Conservation (phyloP, 2,888 invertebrate genomes). For the Ctenicera cuprea region DNA sequence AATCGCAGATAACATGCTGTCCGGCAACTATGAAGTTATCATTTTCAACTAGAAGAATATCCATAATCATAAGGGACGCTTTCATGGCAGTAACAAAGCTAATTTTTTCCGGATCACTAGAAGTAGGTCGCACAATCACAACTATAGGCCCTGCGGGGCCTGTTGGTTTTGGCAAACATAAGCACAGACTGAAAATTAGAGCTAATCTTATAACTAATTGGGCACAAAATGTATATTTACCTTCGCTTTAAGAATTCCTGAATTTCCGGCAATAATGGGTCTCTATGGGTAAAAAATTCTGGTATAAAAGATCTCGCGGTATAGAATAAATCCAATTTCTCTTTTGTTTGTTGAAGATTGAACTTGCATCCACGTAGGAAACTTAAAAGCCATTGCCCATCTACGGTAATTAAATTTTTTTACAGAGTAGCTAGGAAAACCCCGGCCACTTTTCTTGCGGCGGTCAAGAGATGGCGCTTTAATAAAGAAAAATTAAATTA, state of each 20-base stretch:
- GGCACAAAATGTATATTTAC: neutral
- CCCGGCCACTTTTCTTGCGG: too few species aligned
- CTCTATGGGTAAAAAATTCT: constrained; percentile 74
- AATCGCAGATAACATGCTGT: constrained; percentile 75
- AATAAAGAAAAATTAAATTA: too few species aligned
- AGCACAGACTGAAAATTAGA: neutral
- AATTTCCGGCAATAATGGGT: constrained; percentile 67
- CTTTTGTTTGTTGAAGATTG: constrained; percentile 75
- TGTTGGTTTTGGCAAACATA: neutral
- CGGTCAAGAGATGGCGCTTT: too few species aligned
- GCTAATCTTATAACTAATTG: neutral
- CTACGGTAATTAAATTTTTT: constrained; percentile 65
- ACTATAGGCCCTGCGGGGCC: neutral
- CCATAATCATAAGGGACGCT: constrained; percentile 74
- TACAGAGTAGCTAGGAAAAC: too few species aligned
- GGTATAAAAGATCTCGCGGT: constrained; percentile 76
- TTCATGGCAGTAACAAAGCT: constrained; percentile 67
- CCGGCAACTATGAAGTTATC: constrained; percentile 75
- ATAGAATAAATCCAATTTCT: constrained; percentile 77
- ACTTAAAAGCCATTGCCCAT: constrained; percentile 74
- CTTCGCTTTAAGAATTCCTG: constrained; percentile 43
- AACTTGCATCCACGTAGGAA: constrained; percentile 76
- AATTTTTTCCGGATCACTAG: neutral
- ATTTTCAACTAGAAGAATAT: constrained; percentile 76
- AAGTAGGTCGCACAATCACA: constrained; percentile 4